Percentiles rank a stretch among this genome's conserved stretches.
phyloP scores from a whole-genome alignment of 2,113 vertebrate genomes.

The Indicator maculatus region DNA sequence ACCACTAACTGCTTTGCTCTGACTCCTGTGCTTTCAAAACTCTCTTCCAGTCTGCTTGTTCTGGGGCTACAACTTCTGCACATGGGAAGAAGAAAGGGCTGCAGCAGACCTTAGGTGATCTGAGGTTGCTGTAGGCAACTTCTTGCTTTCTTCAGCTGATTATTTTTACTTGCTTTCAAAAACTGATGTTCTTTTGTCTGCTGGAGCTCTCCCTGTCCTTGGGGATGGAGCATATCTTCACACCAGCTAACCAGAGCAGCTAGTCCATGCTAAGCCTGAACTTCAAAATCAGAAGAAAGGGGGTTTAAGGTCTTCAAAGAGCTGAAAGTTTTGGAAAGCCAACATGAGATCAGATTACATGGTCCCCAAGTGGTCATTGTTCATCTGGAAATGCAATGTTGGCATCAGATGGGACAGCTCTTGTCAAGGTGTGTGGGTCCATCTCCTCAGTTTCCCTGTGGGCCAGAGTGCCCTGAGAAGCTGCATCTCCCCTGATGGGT shows the following conservation, averaged over 20 bases:
- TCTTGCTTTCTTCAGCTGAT: not conserved
- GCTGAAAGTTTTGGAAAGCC: not conserved
- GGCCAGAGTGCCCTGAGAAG: not conserved
- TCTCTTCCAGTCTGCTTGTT: not conserved
- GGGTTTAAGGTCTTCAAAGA: not conserved
- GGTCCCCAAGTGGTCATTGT: not conserved
- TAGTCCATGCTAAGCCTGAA: not conserved
- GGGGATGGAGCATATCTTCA: not conserved
- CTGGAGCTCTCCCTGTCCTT: not conserved
- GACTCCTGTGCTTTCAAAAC: not conserved
- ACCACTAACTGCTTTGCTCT: not conserved
- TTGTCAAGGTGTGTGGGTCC: not conserved
- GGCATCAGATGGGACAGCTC: not conserved
- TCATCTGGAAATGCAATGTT: not conserved
- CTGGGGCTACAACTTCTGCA: not conserved
- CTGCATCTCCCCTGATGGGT: not conserved
- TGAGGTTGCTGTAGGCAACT: not conserved
- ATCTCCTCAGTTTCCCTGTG: not conserved
- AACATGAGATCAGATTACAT: not conserved
- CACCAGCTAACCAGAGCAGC: not conserved
- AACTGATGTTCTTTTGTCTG: not conserved
- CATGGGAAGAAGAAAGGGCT: not conserved
- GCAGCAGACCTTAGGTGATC: not conserved
- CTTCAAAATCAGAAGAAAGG: not conserved
- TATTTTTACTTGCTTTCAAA: not conserved